Evolutionary conservation across 2,888 invertebrate species (phyloP).

Genomic region (Euclidia mi): DNA sequence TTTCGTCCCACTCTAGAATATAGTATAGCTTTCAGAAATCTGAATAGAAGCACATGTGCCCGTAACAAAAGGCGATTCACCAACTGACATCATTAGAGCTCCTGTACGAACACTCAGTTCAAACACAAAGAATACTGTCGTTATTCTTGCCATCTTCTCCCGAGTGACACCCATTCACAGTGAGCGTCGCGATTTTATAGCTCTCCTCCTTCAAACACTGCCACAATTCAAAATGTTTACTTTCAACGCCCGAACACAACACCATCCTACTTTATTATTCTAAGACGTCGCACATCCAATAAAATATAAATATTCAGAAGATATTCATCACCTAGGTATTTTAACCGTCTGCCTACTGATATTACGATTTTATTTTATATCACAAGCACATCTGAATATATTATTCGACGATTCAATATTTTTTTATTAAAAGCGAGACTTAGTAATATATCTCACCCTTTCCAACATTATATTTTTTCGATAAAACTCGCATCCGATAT

Average conservation of each 20-base stretch:
- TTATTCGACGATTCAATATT: slow-evolving; percentile 16
- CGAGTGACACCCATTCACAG: slow-evolving; percentile 60
- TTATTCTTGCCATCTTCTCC: slow-evolving; percentile 56
- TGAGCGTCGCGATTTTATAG: slow-evolving; percentile 39
- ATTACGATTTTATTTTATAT: slow-evolving; percentile 16
- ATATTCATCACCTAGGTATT: not conserved
- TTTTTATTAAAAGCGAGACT: slow-evolving; percentile 34
- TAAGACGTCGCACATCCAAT: not conserved
- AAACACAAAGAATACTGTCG: slow-evolving; percentile 47
- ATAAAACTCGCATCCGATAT: slow-evolving; percentile 35
- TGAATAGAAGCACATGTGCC: slow-evolving; percentile 5
- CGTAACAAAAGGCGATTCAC: slow-evolving; percentile 12
- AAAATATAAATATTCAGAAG: not conserved
- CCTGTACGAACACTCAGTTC: slow-evolving; percentile 13
- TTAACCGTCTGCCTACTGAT: not conserved
- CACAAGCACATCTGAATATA: slow-evolving; percentile 3
- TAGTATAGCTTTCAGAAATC: slow-evolving; percentile 8
- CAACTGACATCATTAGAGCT: slow-evolving; percentile 17
- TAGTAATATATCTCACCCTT: slow-evolving; percentile 28
- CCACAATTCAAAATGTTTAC: slow-evolving; percentile 18
- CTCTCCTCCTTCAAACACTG: slow-evolving; percentile 20
- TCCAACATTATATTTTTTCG: slow-evolving; percentile 34
- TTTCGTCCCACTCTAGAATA: not conserved
- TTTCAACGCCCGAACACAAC: not conserved
- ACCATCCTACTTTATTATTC: no score